A percentile compares a stretch with the other conserved stretches of the same genome.
Evolutionary conservation across 2,113 vertebrate genomes (phyloP).

Genomic region (Triplophysa rosa): DNA sequence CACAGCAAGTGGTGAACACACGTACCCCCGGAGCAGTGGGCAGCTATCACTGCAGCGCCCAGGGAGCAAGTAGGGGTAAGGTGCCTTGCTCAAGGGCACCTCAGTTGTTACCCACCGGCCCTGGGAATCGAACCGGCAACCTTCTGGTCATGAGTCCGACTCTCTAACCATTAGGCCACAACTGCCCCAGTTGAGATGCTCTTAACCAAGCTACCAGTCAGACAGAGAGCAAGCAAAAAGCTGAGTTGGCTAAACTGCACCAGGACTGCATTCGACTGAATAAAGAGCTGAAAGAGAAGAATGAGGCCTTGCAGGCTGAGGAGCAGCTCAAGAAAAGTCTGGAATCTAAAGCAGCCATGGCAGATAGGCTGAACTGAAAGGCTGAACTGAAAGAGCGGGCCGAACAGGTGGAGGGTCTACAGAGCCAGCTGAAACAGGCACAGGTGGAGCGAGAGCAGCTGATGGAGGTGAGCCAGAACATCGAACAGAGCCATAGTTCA

Average conservation of each 20-base stretch:
- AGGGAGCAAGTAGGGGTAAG: too few species aligned
- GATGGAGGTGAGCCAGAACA: constrained; percentile 80
- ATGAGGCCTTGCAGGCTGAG: constrained; percentile 78
- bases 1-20: too few species aligned
- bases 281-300: constrained; percentile 88
- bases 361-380: too few species aligned
- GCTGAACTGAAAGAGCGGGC: constrained; percentile 72
- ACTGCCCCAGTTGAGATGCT: too few species aligned
- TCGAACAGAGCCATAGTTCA: constrained; percentile 65
- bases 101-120: too few species aligned
- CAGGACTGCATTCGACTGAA: constrained; percentile 87
- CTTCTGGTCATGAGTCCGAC: too few species aligned
- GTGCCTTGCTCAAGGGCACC: too few species aligned
- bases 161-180: too few species aligned
- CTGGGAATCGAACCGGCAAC: too few species aligned
- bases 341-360: constrained; percentile 76
- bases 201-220: constrained; percentile 93
- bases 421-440: constrained; percentile 75
- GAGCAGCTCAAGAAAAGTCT: constrained; percentile 83
- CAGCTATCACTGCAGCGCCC: too few species aligned
- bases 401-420: constrained; percentile 76
- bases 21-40: too few species aligned
- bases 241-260: constrained; percentile 89
- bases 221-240: constrained; percentile 93
- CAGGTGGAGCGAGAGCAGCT: constrained; percentile 78